phyloP scores from a whole-genome alignment of 2,113 vertebrate genomes.

The Lates calcarifer region DNA sequence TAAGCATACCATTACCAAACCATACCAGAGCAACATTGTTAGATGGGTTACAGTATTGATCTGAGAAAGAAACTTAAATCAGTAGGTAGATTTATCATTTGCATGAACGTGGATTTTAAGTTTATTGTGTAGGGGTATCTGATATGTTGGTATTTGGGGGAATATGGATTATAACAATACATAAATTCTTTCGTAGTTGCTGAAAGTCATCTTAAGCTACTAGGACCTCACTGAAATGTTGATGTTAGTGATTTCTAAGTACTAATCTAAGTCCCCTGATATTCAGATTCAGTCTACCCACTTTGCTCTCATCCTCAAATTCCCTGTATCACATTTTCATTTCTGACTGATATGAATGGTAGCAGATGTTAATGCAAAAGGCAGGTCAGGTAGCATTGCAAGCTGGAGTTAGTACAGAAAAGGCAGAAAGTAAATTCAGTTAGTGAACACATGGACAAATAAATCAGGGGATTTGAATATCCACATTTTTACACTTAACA shows the following conservation, averaged over 20 bases:
- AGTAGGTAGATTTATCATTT: slow-evolving; percentile 67
- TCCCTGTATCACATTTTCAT: neutral
- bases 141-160: slow-evolving; percentile 64
- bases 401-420: neutral
- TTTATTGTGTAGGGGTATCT: slow-evolving; percentile 42
- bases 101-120: slow-evolving; percentile 76
- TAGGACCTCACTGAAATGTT: slow-evolving; percentile 36
- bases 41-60: slow-evolving; percentile 59
- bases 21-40: slow-evolving; percentile 3
- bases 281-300: neutral
- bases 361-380: slow-evolving; percentile 13
- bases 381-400: slow-evolving; percentile 10
- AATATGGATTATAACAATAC: slow-evolving; percentile 41
- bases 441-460: slow-evolving; percentile 54
- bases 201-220: slow-evolving; percentile 57
- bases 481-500: slow-evolving; percentile 87
- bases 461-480: slow-evolving; percentile 76
- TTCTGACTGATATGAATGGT: slow-evolving; percentile 29
- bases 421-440: neutral
- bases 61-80: slow-evolving; percentile 84
- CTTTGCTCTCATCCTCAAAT: neutral
- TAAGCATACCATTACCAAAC: neutral
- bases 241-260: slow-evolving; percentile 13
- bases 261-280: neutral
- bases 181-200: slow-evolving; percentile 33